A percentile compares a stretch with the other conserved stretches of the same genome.
Evolutionary conservation across 2,888 invertebrate genomes (phyloP).

Genomic region (Epistrophe grossulariae): DNA sequence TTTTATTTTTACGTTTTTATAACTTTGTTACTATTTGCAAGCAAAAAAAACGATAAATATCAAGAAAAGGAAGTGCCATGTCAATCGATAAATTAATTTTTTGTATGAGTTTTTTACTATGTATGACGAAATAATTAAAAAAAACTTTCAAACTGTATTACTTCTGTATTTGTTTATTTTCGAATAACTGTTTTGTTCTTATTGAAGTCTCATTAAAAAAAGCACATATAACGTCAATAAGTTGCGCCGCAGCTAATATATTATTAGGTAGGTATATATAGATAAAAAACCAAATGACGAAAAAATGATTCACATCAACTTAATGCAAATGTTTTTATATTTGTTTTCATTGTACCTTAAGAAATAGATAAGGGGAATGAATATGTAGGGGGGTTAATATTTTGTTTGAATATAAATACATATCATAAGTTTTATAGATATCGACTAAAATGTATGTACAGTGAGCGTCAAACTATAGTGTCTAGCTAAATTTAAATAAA

Average conservation of each 20-base stretch:
- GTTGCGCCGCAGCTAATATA: not conserved
- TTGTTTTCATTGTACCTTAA: not conserved
- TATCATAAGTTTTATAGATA: too few relatives aligned
- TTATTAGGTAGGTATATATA: not conserved
- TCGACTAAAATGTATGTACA: too few relatives aligned
- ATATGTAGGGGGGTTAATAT: not conserved
- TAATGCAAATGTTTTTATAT: not conserved
- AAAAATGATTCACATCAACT: not conserved
- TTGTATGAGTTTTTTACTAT: not conserved
- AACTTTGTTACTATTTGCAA: not conserved
- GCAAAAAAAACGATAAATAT: not conserved
- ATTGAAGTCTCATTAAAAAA: not conserved
- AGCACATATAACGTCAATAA: not conserved
- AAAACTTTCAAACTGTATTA: not conserved
- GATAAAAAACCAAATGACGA: not conserved
- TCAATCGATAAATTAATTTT: not conserved
- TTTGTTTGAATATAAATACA: too few relatives aligned
- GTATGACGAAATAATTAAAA: not conserved
- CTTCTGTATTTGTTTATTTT: not conserved
- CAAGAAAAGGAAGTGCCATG: not conserved
- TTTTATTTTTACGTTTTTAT: not conserved
- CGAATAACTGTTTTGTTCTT: not conserved
- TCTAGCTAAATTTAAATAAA: too few relatives aligned
- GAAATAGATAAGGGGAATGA: not conserved
- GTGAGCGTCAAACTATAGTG: too few relatives aligned